Evolutionary conservation across 2,113 vertebrate species (phyloP).

Genomic region (Rhynchomys soricoides): DNA sequence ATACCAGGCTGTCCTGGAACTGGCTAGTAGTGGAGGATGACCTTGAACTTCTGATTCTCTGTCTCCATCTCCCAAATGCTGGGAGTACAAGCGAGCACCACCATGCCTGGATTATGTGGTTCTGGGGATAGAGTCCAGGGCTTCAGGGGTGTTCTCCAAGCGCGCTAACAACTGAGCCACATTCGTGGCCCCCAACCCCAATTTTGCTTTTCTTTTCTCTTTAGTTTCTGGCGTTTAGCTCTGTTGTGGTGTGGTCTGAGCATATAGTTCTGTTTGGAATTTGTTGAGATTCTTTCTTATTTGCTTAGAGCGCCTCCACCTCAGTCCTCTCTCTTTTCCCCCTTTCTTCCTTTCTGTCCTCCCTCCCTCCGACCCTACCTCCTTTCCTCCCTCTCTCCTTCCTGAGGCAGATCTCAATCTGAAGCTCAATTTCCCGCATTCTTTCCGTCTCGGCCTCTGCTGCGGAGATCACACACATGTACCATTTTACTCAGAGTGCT

Average conservation of each 20-base stretch:
- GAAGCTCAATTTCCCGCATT: too few species aligned
- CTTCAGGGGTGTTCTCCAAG: not conserved
- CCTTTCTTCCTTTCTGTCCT: too few species aligned
- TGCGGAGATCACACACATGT: not conserved
- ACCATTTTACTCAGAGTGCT: not conserved
- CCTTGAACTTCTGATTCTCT: not conserved
- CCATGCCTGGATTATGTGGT: not conserved
- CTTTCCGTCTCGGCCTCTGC: not conserved
- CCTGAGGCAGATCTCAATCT: too few species aligned
- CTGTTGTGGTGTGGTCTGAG: not conserved
- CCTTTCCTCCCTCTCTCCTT: not conserved
- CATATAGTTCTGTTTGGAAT: not conserved
- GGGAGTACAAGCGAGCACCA: not conserved
- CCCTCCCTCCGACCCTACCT: accelerated
- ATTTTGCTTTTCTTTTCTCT: not conserved
- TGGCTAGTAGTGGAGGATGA: not conserved
- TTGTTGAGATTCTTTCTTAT: not conserved
- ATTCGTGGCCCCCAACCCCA: not conserved
- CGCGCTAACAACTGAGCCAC: not conserved
- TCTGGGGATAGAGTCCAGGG: not conserved
- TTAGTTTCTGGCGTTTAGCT: not conserved
- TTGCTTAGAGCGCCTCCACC: not conserved
- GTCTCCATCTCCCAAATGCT: not conserved
- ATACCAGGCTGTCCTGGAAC: not conserved
- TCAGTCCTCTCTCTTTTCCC: too few species aligned